Evolutionary conservation across 2,888 invertebrate genomes (phyloP), one percentile per base, ranked within the genome.

Genomic region (Panopea generosa): DNA sequence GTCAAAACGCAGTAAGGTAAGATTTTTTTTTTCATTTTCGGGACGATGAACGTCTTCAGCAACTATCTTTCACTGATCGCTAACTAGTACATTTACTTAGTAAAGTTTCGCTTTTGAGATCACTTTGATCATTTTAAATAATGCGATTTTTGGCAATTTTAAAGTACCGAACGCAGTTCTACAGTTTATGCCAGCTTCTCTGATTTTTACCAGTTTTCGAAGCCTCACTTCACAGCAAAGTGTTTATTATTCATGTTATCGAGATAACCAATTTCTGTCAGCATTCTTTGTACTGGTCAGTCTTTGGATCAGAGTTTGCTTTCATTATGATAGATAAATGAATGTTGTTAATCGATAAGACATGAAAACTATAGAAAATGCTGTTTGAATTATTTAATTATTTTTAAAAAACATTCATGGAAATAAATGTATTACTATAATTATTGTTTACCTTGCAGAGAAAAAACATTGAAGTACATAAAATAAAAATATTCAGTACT

Each of bases 281-380:
- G 40, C 7, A 11, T 16, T 11, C 40, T 40, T 16, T 40, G 40
- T 16, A 40, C 40, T 40, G 40, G 40, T 40, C 40, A 40, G 40
- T 11, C 40, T 40, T 40, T 7, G 7, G 40, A 16, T 40, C 40
- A 40, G 40, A 40, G 7, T 40, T 7, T 16, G 16, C 40, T 16
- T 40, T 40, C 40, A 40, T 7, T 40, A 40, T 40, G 40, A 40
- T 40, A 40, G 16, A 40, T 40, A 40, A 40, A 40, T 40, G 40
- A 40, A 11, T 11, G 7, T 40, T 16, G 40, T 16, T 11, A 7
- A 40, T 11, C 16, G 7, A 7, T 7, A 40, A 40, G 40, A 40
- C 40, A 40, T 40, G 40, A 40, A 11, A 40, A 40, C 40, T 40
- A 40, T 40, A 40, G 40, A 40, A 40, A 40, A 40, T 40, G 40